A percentile compares a stretch with the other conserved stretches of the same genome.
Conservation (phyloP, 2,888 invertebrate genomes). For the Agrotis segetum region DNA sequence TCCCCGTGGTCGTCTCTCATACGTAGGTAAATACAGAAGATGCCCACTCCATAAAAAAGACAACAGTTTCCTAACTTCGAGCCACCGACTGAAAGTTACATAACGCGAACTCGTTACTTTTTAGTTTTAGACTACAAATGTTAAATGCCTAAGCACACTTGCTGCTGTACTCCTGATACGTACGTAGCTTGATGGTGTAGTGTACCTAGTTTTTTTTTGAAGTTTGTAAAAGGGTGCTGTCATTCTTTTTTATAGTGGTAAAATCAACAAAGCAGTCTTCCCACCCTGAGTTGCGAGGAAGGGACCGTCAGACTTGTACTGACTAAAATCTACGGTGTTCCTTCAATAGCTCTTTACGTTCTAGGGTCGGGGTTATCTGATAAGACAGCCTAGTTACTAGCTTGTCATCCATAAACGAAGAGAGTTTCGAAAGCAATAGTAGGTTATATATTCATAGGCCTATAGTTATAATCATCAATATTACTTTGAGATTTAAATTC, state of each 20-base stretch:
- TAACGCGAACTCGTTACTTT: constrained; percentile 78
- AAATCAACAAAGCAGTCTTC: too few relatives aligned
- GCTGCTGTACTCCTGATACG: constrained; percentile 60
- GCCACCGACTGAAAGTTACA: constrained; percentile 73
- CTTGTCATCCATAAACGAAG: not conserved
- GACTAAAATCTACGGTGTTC: too few relatives aligned
- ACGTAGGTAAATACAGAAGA: too few relatives aligned
- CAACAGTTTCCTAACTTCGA: constrained; percentile 65
- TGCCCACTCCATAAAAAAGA: constrained; percentile 31
- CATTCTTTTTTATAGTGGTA: too few relatives aligned
- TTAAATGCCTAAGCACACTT: constrained; percentile 75
- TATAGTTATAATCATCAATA: too few relatives aligned
- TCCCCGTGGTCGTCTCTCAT: too few relatives aligned
- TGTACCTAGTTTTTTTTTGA: constrained; percentile 13
- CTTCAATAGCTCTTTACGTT: too few relatives aligned
- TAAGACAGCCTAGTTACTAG: not conserved
- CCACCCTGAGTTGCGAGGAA: too few relatives aligned
- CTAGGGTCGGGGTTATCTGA: too few relatives aligned
- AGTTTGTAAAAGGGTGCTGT: not conserved
- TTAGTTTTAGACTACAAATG: constrained; percentile 78
- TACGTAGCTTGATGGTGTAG: constrained; percentile 1
- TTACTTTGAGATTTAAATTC: not conserved
- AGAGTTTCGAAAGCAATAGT: not conserved
- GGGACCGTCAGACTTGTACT: too few relatives aligned
- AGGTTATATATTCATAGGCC: too few relatives aligned